Conservation (phyloP, 2,113 vertebrate genomes). For the Sylvia atricapilla region DNA sequence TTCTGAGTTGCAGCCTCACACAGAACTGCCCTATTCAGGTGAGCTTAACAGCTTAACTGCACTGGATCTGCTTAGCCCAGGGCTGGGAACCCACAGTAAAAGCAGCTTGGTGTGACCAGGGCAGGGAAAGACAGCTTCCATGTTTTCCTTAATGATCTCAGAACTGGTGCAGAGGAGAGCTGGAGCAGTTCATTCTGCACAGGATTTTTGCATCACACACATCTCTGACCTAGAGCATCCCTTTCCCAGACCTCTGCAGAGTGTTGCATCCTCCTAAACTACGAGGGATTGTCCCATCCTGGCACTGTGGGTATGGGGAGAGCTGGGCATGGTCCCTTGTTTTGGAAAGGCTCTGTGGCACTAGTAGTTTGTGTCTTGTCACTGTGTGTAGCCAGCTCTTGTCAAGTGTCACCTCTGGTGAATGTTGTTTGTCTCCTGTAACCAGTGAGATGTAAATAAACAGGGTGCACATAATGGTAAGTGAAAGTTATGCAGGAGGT, state of each 20-base stretch:
- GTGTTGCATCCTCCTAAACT: not conserved
- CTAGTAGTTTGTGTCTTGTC: not conserved
- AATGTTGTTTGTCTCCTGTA: not conserved
- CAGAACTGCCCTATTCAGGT: constrained; percentile 3
- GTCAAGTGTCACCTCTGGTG: not conserved
- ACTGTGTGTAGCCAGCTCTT: not conserved
- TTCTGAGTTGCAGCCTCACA: not conserved
- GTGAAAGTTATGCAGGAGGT: not conserved
- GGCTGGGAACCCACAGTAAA: not conserved
- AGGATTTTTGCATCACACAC: not conserved
- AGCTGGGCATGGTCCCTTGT: not conserved
- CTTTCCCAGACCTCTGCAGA: not conserved
- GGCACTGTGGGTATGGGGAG: not conserved
- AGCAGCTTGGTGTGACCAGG: not conserved
- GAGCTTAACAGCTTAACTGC: constrained; percentile 16
- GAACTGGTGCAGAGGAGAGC: not conserved
- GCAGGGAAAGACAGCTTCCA: not conserved
- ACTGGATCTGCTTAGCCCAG: constrained; percentile 4
- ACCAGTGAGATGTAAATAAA: constrained; percentile 7
- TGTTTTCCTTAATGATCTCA: not conserved
- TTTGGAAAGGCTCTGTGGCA: not conserved
- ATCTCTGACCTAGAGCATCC: not conserved
- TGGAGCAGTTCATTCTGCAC: not conserved
- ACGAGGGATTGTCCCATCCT: not conserved
- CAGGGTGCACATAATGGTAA: not conserved